These are phyloP conservation scores for Syngnathus rostellatus DNA, from an alignment of 2,797 vertebrate genomes.

Conservation along the genomic window DNA sequence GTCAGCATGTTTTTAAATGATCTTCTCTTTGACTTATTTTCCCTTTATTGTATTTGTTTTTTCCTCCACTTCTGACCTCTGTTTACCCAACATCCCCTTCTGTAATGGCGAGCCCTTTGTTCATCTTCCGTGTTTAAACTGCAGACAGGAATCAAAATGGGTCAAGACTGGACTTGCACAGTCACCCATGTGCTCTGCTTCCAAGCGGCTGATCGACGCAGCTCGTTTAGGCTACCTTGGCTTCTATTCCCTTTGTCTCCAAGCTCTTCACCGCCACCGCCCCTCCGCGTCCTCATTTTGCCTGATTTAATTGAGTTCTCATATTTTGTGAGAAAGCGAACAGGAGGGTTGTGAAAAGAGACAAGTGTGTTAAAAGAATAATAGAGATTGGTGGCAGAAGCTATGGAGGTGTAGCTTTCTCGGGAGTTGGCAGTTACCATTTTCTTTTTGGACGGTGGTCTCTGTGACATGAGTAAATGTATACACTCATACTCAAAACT, in stretches of 20 bases:
- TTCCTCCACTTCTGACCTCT: slow-evolving; percentile 25
- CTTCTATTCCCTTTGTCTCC: slow-evolving; percentile 30
- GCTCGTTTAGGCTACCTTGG: slow-evolving; percentile 39
- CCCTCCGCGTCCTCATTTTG: slow-evolving; percentile 62
- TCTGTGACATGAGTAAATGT: slow-evolving; percentile 45
- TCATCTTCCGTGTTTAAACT: slow-evolving; percentile 58
- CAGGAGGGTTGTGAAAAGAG: slow-evolving; percentile 48
- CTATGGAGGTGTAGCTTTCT: slow-evolving; percentile 40
- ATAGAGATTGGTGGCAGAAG: slow-evolving; percentile 47
- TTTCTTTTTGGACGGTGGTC: slow-evolving; percentile 51
- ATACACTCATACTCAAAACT: neutral
- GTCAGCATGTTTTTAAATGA: slow-evolving; percentile 31
- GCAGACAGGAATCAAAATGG: slow-evolving; percentile 54
- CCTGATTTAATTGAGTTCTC: slow-evolving; percentile 75
- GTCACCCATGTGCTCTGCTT: slow-evolving; percentile 50
- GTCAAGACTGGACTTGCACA: slow-evolving; percentile 55
- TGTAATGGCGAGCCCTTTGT: slow-evolving; percentile 33
- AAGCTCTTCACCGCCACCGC: slow-evolving; percentile 26
- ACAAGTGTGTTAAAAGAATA: slow-evolving; percentile 30
- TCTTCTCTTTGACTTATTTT: slow-evolving; percentile 16
- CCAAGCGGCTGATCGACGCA: slow-evolving; percentile 52
- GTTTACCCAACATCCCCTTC: slow-evolving; percentile 43
- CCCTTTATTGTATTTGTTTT: slow-evolving; percentile 22
- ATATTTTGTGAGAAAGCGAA: slow-evolving; percentile 61
- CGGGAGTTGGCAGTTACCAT: slow-evolving; percentile 44